Evolutionary conservation across 2,797 vertebrate species (phyloP), one percentile per base, ranked within the genome.

Genomic region (Kryptopterus vitreolus): DNA sequence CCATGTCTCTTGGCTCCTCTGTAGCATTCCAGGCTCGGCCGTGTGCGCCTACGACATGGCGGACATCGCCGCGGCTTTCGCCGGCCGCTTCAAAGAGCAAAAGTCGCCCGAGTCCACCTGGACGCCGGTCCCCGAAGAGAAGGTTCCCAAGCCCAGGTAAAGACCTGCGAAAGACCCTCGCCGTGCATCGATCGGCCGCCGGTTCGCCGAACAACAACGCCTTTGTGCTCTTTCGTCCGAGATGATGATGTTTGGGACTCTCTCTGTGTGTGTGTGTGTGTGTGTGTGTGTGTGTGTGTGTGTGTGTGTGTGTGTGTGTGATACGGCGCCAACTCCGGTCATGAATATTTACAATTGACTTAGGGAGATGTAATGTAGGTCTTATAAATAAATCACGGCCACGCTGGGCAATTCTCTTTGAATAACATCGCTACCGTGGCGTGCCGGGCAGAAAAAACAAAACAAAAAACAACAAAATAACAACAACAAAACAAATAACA

Each of bases 11-110:
- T 92, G 89, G 83, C 90, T 88, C 84, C 48, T 72, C 93, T 90
- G 57, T 94, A 99, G 98, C 89, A 99, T 99, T 91, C 98, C 98
- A 53, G 98, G 98, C 79, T 99, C 98, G 35, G 98, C 98, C 0
- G 98, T 99, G 77, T 99, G 98, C 77, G 98, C 96, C 82, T 99
- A 99, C 79, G 97, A 99, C 92, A 98, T 99, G 97, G 92, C 92
- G 29, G 98, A 99, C 81, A 93, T 99, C 81, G 96, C 97, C 87
- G 95, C 87, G 84, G 95, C 97, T 8, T 99, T 99, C 88, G 97
- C 96, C 15, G 97, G 98, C 69, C 95, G 98, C 87, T 99, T 99
- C 93, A 99, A 99, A 89, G 98, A 99, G 82, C 98, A 99, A 90
- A 99, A 99, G 91, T 99, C 97, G 80, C 94, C 96, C 0, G 97